Evolutionary conservation across 2,797 vertebrate species (phyloP), one percentile per base, ranked within the genome.

Genomic region (Champsocephalus esox): DNA sequence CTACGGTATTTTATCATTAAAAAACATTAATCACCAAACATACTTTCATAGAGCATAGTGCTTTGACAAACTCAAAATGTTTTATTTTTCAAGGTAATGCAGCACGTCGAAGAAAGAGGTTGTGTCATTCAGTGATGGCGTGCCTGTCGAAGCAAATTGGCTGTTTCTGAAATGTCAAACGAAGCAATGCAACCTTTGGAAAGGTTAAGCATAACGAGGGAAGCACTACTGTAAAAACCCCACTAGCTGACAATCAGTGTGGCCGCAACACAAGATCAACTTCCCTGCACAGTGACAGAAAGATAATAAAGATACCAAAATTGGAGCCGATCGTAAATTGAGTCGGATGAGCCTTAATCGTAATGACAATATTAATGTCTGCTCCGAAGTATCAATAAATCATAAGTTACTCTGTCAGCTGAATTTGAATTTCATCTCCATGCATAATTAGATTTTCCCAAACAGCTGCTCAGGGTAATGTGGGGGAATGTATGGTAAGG

Each of bases 181-280:
- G 76, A 85, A 90, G 83, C 19, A 34, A 66, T 75, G 75, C 79
- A 85, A 91, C 92, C 90, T 93, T 93, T 92, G 2, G 2, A 91
- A 96, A 93, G 91, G 91, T 93, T 90, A 85, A 58, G 21, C 65
- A 24, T 87, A 90, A 90, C 87, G 85, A 86, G 82, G 69, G 65
- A 66, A 81, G 66, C 49, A 70, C 72, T 48, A 65, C 85, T 76
- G 76, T 74, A 79, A 79, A 70, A 84, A 82, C 75, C 61, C 66
- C 62, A 38, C 57, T 48, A 64, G 61, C 63, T 75, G 78, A 75
- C 66, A 58, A 65, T 58, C 70, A 65, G 48, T n/a, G 45, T 28
- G 48, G 64, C 62, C 73, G 70, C 66, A 28, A 55, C 67, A 46
- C 57, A 28, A 76, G 72, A 86, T 73, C 67, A 80, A 73, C 73